A percentile compares a stretch with the other conserved stretches of the same genome.
Evolutionary conservation across 2,113 vertebrate genomes (phyloP).

Genomic region (Psittacus erithacus): DNA sequence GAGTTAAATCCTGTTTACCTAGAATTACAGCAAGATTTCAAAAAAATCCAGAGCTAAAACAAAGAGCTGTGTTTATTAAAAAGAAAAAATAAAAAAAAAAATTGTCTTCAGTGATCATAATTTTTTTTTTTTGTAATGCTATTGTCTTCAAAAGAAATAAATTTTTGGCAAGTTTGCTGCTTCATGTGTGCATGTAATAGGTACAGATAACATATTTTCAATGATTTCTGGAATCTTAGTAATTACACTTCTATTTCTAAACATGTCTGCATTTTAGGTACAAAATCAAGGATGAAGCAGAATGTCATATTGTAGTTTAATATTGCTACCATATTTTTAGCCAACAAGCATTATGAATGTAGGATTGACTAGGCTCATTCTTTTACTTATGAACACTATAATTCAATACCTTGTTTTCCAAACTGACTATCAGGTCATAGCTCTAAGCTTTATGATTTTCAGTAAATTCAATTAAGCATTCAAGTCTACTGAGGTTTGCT

Average conservation of each 20-base stretch:
- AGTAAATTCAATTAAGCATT: background rate
- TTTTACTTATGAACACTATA: background rate
- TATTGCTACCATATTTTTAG: background rate
- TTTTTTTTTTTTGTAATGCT: background rate
- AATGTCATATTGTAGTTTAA: background rate
- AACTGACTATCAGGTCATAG: background rate
- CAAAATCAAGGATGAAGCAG: background rate
- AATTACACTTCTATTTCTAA: background rate
- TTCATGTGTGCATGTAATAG: background rate
- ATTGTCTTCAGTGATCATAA: accelerated
- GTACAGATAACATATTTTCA: background rate
- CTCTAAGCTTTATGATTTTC: background rate
- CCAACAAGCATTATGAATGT: background rate
- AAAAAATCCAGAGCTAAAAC: background rate
- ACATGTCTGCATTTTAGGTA: background rate
- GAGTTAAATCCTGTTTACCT: background rate
- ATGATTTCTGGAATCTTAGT: background rate
- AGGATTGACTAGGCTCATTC: background rate
- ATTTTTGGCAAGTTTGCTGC: background rate
- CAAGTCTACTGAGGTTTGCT: background rate
- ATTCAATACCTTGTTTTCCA: background rate
- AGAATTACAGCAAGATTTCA: background rate
- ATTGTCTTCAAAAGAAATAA: background rate
- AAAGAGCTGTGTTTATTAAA: background rate
- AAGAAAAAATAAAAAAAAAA: too few species aligned